Base-by-base conservation (phyloP, 2,797 vertebrate species). In the Gila robusta region DNA sequence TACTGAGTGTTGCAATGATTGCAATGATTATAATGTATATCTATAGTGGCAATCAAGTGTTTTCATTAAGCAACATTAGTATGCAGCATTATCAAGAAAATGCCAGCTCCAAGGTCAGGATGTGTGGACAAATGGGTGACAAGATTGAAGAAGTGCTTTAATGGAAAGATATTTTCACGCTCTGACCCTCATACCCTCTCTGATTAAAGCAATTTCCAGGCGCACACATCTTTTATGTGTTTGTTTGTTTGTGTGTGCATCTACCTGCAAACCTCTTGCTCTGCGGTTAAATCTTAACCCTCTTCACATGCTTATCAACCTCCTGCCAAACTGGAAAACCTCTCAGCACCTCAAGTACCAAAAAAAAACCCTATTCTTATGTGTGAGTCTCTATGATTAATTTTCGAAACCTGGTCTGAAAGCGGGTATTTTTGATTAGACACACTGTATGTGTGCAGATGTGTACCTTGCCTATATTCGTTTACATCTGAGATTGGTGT, bases 261-360 rank as follows among this genome's bases (percentile, higher is more conserved):
- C 37, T 76, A 67, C 67, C 77, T 28, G 35, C 64, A 66, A 52
- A 26, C 79, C 74, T 69, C 17, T 19, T 54, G 67, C 69, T 72
- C 62, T 69, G 59, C 69, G 17, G 76, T 28, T 88, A 88, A 88
- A 88, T 83, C 70, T 77, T 47, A 49, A 69, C 70, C 47, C 84
- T 88, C 62, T 86, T 76, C 76, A 83, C 81, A 74, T 83, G 84
- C 87, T 88, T 88, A 86, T 86, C 87, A 83, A 86, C 67, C 59
- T 83, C 76, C 39, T 83, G 41, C 76, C 76, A 88, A 88, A 79
- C 73, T 26, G 74, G 54, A 64, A 85, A 82, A 83, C 69, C 84
- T 86, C 70, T 86, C 26, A 74, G 23, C 84, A 83, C 87, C 59
- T 83, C 69, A 35, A 83, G 81, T 49, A 74, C 28, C 47, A n/a